Evolutionary conservation across 2,797 vertebrate species (phyloP).

Genomic region (Spinibarbus caldwelli): DNA sequence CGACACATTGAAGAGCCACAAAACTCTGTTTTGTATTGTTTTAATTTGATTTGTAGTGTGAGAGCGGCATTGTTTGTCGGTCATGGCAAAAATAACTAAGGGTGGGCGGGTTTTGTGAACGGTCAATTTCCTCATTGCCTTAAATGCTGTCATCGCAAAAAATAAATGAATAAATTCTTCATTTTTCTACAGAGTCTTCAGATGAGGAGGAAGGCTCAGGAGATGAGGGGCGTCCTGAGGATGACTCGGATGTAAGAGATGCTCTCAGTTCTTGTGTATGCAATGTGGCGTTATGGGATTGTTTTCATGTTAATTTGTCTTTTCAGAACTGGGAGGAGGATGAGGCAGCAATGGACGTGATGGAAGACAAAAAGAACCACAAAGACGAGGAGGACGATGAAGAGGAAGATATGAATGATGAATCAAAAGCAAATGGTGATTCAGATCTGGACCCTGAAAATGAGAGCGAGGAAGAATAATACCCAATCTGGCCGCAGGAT

Average conservation of each 20-base stretch:
- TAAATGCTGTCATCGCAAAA: not conserved
- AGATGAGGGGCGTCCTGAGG: constrained; percentile 86
- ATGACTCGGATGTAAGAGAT: constrained; percentile 92
- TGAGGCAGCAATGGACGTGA: constrained; percentile 69
- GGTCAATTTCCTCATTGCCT: not conserved
- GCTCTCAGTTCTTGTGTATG: not conserved
- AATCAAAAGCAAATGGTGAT: constrained; percentile 92
- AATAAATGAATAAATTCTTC: not conserved
- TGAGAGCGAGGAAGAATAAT: constrained; percentile 95
- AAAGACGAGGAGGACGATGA: constrained; percentile 70
- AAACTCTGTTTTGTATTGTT: no score
- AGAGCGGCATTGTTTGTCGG: no score
- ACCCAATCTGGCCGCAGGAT: constrained; percentile 52
- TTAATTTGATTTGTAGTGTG: no score
- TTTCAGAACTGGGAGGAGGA: constrained; percentile 91
- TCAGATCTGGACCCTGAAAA: constrained; percentile 94
- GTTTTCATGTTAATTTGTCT: constrained; percentile 3
- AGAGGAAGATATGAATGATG: constrained; percentile 72
- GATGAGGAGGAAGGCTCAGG: constrained; percentile 88
- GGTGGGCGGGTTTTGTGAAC: no score
- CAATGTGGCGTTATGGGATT: not conserved
- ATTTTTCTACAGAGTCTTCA: constrained; percentile 85
- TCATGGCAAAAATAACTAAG: no score
- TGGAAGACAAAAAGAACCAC: constrained; percentile 58
- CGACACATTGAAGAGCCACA: no score